Conservation (phyloP, 2,888 invertebrate species). For the Perdita meconis region DNA sequence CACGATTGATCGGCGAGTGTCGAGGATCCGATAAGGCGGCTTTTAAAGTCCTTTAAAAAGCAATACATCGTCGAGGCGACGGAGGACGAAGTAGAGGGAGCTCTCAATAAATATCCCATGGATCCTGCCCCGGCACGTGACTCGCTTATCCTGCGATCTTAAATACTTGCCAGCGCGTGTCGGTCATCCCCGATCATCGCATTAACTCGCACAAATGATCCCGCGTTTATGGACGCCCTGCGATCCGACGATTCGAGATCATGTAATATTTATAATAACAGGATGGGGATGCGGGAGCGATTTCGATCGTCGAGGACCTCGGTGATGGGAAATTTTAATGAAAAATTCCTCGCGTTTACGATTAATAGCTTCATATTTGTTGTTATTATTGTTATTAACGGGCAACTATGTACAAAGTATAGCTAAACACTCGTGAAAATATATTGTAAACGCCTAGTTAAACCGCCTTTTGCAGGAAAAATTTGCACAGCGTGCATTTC, state of each 20-base stretch:
- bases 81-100: constrained; percentile 62
- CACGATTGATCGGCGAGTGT: constrained; percentile 62
- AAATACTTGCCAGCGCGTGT: constrained; percentile 80
- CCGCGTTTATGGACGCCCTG: constrained; percentile 33
- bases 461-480: no score
- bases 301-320: not conserved
- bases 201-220: constrained; percentile 77
- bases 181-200: constrained; percentile 76
- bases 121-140: constrained; percentile 79
- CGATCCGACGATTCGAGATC: constrained; percentile 23
- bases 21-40: constrained; percentile 72
- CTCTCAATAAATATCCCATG: constrained; percentile 72
- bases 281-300: not conserved
- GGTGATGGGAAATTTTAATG: not conserved
- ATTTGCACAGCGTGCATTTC: no score
- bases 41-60: constrained; percentile 81
- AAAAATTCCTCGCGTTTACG: not conserved
- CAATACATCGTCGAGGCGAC: constrained; percentile 75
- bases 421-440: no score
- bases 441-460: no score
- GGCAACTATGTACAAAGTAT: no score
- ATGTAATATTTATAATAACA: not conserved
- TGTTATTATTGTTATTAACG: no score
- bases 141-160: constrained; percentile 80
- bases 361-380: not conserved